Conservation (phyloP, 2,797 vertebrate species). For the Molossus alvarezi region DNA sequence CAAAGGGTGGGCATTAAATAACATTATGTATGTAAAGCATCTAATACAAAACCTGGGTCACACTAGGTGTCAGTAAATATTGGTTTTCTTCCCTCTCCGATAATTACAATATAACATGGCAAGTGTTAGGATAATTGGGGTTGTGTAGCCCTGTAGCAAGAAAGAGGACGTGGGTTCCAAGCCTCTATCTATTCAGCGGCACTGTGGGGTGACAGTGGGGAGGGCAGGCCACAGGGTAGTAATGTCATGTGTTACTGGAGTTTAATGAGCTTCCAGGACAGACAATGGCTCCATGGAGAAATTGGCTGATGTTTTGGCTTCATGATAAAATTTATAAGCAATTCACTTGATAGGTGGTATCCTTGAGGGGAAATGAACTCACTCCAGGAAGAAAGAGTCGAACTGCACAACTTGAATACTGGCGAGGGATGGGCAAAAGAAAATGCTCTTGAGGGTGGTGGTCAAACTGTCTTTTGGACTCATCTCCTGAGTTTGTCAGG, state of each 20-base stretch:
- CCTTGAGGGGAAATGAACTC: slow-evolving; percentile 15
- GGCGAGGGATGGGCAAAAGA: not conserved
- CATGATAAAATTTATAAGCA: not conserved
- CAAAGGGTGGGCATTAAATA: slow-evolving; percentile 28
- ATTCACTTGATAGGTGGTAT: not conserved
- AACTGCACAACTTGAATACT: not conserved
- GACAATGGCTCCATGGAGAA: not conserved
- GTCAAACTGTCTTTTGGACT: not conserved
- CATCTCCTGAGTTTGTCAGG: not conserved
- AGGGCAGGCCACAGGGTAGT: not conserved
- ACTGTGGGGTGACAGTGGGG: fast-evolving
- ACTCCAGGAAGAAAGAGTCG: not conserved
- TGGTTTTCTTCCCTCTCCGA: slow-evolving; percentile 4
- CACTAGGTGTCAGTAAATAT: slow-evolving; percentile 17
- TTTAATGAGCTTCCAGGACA: not conserved
- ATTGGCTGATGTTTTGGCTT: not conserved
- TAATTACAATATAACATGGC: not conserved
- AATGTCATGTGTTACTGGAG: not conserved
- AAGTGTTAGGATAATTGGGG: not conserved
- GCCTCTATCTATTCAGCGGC: not conserved
- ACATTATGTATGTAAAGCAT: not conserved
- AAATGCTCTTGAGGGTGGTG: not conserved
- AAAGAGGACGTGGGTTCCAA: not conserved
- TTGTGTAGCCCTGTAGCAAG: not conserved
- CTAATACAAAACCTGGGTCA: slow-evolving; percentile 14